phyloP scores from a whole-genome alignment of 2,797 vertebrate genomes.

The Diplodus puntazzo region DNA sequence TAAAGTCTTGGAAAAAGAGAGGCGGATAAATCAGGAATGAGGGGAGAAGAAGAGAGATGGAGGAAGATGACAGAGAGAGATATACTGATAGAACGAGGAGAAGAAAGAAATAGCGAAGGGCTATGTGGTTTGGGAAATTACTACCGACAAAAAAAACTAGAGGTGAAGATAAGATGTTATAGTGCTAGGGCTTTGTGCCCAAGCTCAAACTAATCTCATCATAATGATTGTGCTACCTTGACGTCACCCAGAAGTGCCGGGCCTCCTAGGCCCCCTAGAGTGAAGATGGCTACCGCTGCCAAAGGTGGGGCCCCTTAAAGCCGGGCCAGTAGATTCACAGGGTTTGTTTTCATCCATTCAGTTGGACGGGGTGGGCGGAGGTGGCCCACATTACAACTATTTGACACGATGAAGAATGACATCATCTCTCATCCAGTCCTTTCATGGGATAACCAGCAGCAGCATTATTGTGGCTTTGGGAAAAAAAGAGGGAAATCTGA shows the following conservation, averaged over 20 bases:
- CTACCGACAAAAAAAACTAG: conserved; percentile 13
- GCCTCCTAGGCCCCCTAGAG: conserved; percentile 60
- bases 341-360: conserved; percentile 73
- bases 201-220: conserved; percentile 76
- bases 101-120: conserved; percentile 12
- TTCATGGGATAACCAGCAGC: conserved; percentile 63
- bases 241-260: conserved; percentile 70
- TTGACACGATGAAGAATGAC: conserved; percentile 70
- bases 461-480: conserved; percentile 58
- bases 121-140: conserved; percentile 22
- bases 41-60: conserved; percentile 31
- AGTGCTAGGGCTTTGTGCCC: conserved; percentile 61
- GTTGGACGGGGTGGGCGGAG: conserved; percentile 48
- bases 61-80: conserved; percentile 29
- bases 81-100: conserved; percentile 26
- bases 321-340: conserved; percentile 46
- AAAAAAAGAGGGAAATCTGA: conserved; percentile 36
- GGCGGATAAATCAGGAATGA: conserved; percentile 49
- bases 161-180: conserved; percentile 46
- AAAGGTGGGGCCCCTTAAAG: conserved; percentile 73
- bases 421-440: conserved; percentile 71
- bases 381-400: conserved; percentile 69
- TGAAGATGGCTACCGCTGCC: conserved; percentile 76
- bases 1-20: conserved; percentile 54
- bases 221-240: conserved; percentile 79